Base-by-base conservation (phyloP, 2,888 invertebrate species). In the Agrotis clavis region DNA sequence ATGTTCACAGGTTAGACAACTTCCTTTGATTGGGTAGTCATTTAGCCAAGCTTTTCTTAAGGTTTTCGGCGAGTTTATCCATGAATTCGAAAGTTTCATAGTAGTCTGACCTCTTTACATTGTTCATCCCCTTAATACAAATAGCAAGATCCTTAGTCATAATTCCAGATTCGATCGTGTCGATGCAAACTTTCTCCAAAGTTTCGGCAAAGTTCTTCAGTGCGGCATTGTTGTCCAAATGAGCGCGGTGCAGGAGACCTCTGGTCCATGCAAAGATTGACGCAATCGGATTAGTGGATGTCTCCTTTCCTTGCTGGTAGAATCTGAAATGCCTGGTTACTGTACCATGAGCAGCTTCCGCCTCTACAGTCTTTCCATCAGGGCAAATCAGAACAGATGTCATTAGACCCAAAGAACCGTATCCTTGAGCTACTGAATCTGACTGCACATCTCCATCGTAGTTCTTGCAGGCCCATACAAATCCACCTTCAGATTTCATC, bases 141-240 rank as follows among this genome's bases (percentile, higher is more conserved):
- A 99, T 99, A 59, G 99, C 99, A 91, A 99, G 97, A 97, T 99
- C 99, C 94, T 99, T 99, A 68, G 99, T 99, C 99, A 99, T 99
- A 84, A 97, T 96, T 47, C 99, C 99, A 71, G 98, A 96, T 94
- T 99, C 99, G 84, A 99, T 99, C 0, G 99, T 99, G 84, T 98
- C 98, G 77, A 99, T 95, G 95, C 99, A 99, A 21, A 99, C 99
- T 79, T 97, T 97, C 90, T 99, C 99, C 68, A 99, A 96, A 35
- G 97, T 97, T 85, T 98, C 97, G n/a, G 99, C 98, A 92, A 99
- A 99, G 72, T 97, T 96, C 82, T 97, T 97, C 61, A 99, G 96
- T 63, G 96, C 96, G 11, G 94, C 90, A 90, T 99, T 99, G 85
- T 97, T 96, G 91, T 99, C 99, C 79, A 99, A 96, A 90, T 99